Base-by-base conservation (phyloP, 1,140 invertebrate genomes). In the Nephotettix cincticeps region DNA sequence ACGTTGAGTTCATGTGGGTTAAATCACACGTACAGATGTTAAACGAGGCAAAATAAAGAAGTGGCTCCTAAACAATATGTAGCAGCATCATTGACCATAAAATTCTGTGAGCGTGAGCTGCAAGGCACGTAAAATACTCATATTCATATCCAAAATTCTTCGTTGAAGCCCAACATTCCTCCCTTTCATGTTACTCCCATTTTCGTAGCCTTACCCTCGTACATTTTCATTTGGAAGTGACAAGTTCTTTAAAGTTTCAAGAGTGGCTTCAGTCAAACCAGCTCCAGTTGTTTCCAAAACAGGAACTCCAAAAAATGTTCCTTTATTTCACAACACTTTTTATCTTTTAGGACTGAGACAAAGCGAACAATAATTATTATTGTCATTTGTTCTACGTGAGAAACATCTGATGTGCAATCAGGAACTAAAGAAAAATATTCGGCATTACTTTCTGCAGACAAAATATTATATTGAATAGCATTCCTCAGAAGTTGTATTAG, bases 121-220 rank as follows among this genome's bases (percentile, higher is more conserved):
- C 74, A 75, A 14, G 69, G 69, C 1, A 56, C 21, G n/a, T 40
- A 76, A 66, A 73, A 64, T 13, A 72, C 70, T 27, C 13, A 43
- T 25, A 71, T 69, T 71, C 29, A 43, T 1, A 9, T 67, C 32
- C 51, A 70, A 68, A 6, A 76, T 67, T 1, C 29, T 27, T 3
- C 40, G n/a, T 70, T 75, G 70, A 17, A 75, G 43, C 17, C 74
- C 73, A 32, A 45, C 27, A 27, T 76, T 74, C 4, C 25, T 32
- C 6, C 73, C 73, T 23, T 32, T 56, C 73, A 75, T 76, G 28
- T 75, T 75, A 0, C 47, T 17, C 0, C 32, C 72, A 51, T 75
- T 74, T 64, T 76, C 73, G 23, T 75, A 76, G 0, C 54, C 68
- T n/a, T 74, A 72, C 1, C 72, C 75, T 54, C 72, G 32, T 27